A percentile compares a stretch with the other conserved stretches of the same genome.
Evolutionary conservation across 2,113 vertebrate species (phyloP).

Genomic region (Austrofundulus limnaeus): DNA sequence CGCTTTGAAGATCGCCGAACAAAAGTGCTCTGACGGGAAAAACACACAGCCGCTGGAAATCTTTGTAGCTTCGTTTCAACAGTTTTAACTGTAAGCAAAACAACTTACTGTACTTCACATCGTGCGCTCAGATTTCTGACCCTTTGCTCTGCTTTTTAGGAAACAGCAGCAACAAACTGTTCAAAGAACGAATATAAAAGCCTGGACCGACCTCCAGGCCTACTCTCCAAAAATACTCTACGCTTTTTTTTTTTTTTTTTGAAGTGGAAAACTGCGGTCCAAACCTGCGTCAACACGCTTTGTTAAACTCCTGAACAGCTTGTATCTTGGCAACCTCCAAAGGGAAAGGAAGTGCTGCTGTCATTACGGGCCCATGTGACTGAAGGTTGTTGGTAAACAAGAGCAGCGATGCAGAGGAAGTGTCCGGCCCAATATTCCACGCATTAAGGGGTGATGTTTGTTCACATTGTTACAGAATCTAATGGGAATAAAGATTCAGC

Average conservation of each 20-base stretch:
- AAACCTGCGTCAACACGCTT: constrained; percentile 69
- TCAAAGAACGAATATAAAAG: constrained; percentile 42
- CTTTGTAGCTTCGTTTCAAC: background rate
- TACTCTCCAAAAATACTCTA: constrained; percentile 45
- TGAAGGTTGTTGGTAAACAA: constrained; percentile 68
- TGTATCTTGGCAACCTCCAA: constrained; percentile 61
- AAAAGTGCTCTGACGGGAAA: background rate
- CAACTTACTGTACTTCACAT: background rate
- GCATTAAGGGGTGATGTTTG: background rate
- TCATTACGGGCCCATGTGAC: constrained; percentile 59
- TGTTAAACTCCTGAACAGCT: constrained; percentile 61
- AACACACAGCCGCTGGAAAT: background rate
- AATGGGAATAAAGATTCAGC: background rate
- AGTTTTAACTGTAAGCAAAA: background rate
- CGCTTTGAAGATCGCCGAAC: constrained; percentile 21
- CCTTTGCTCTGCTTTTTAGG: constrained; percentile 19
- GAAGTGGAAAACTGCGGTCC: constrained; percentile 44
- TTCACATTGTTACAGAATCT: no score
- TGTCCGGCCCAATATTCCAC: background rate
- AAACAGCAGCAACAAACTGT: constrained; percentile 16
- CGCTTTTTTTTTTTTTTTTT: constrained; percentile 15
- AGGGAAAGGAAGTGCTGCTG: constrained; percentile 56
- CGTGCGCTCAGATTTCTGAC: background rate
- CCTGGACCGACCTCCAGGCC: constrained; percentile 46
- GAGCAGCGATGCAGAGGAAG: constrained; percentile 1